Conservation (phyloP, 2,113 vertebrate species). For the Mobula hypostoma region DNA sequence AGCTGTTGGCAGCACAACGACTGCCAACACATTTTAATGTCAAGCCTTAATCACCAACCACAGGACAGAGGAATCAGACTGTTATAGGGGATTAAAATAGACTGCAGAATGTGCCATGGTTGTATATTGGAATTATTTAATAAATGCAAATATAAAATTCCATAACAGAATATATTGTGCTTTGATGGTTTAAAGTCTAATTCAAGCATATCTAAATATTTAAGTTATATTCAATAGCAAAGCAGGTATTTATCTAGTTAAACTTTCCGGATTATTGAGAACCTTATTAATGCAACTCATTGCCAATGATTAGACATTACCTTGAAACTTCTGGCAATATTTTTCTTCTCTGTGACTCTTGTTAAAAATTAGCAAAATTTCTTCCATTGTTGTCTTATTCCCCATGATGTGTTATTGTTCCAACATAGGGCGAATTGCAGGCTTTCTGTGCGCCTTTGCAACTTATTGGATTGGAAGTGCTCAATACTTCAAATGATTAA, state of each 20-base stretch:
- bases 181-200: conserved; percentile 4
- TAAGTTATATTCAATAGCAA: not conserved
- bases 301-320: not conserved
- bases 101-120: not conserved
- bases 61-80: conserved; percentile 29
- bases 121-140: not conserved
- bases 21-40: conserved; percentile 38
- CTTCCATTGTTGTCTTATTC: not conserved
- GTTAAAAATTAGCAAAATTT: not conserved
- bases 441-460: no score
- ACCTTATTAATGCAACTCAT: not conserved
- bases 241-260: not conserved
- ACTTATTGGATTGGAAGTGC: not conserved
- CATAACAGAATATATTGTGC: not conserved
- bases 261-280: not conserved
- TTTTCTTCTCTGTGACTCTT: not conserved
- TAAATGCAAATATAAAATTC: not conserved
- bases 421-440: not conserved
- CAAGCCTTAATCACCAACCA: conserved; percentile 36
- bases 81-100: conserved; percentile 17
- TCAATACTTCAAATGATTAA: not conserved
- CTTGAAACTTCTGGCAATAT: not conserved
- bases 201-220: not conserved
- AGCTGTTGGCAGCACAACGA: conserved; percentile 33
- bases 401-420: not conserved